Base-by-base conservation (phyloP, 2,888 invertebrate genomes). In the Hoplodrina blanda region DNA sequence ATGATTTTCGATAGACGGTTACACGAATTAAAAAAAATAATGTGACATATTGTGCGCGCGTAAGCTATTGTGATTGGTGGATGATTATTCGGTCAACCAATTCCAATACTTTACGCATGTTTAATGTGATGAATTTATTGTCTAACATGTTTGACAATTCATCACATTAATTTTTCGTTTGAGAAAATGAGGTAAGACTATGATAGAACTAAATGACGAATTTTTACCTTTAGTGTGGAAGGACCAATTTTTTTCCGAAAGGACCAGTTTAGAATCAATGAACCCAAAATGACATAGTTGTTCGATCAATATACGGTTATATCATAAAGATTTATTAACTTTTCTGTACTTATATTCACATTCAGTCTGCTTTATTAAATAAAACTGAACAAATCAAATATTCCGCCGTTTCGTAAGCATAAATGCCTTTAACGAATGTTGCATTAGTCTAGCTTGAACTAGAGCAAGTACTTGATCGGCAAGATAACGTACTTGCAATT, bases 401-500 rank as follows among this genome's bases (percentile, higher is more conserved):
- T 25, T 25, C 25, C n/a, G 4, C 4, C 0, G 59, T 78, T 66
- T 57, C 55, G 76, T 63, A 80, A 78, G 10, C 7, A 54, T 66
- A 62, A 80, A 75, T 70, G 50, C 65, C 60, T 66, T n/a, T 66
- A 54, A 20, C 62, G 41, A 63, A 66, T 49, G 20, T 78, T 80
- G 80, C 78, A 69, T 73, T 62, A 61, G 56, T 80, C 71, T 60
- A 0, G 53, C 17, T 60, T 30, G 13, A 76, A 76, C 55, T 80
- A 4, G 80, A 71, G 56, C 78, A 53, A 76, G 46, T 53, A 62
- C 65, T 74, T 33, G 80, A 80, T 80, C 53, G 10, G 25, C 4
- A 30, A 66, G 78, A 78, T 78, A 80, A 66, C 50, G 44, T 11
- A 20, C 0, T 7, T 57, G 30, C 71, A 76, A 60, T 62, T 44